These are phyloP conservation scores for Tenebrosternarchus preto DNA, from an alignment of 2,113 vertebrate species.

Conservation along the genomic window DNA sequence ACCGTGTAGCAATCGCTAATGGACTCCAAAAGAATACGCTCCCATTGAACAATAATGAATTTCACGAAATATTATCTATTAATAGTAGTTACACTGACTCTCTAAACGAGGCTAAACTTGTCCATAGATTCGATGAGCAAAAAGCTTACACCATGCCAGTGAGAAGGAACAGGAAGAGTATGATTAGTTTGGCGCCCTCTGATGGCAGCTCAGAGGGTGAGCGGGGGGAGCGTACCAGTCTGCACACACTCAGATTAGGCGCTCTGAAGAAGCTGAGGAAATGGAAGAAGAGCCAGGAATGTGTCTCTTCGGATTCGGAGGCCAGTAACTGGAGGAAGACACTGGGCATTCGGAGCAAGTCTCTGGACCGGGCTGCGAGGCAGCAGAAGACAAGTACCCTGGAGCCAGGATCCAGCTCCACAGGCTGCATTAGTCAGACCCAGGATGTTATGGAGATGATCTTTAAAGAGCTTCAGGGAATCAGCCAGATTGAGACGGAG, in stretches of 20 bases:
- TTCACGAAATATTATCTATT: constrained; percentile 85
- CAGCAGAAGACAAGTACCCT: constrained; percentile 85
- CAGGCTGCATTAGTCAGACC: constrained; percentile 94
- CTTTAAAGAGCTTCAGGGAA: constrained; percentile 98
- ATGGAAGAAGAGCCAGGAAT: constrained; percentile 99
- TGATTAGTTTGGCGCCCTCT: constrained; percentile 92
- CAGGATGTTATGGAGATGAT: constrained; percentile 99
- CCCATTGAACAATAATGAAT: constrained; percentile 80
- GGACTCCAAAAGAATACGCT: constrained; percentile 84
- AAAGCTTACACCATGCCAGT: constrained; percentile 89
- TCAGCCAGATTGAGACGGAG: constrained; percentile 98
- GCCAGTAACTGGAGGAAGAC: constrained; percentile 91
- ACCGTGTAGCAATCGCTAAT: constrained; percentile 95
- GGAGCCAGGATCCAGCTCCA: constrained; percentile 92
- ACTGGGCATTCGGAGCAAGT: constrained; percentile 94
- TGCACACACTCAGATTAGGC: constrained; percentile 88
- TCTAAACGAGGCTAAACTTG: constrained; percentile 82
- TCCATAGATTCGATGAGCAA: constrained; percentile 76
- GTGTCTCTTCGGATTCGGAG: constrained; percentile 93
- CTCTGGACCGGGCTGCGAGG: constrained; percentile 88
- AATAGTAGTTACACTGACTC: constrained; percentile 87
- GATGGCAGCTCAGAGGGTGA: constrained; percentile 97
- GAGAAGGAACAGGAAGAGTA: constrained; percentile 92
- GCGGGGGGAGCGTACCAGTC: constrained; percentile 81
- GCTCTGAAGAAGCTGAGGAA: constrained; percentile 91